These are phyloP conservation scores for Deilephila elpenor DNA, from an alignment of 2,888 invertebrate genomes.

Conservation along the genomic window DNA sequence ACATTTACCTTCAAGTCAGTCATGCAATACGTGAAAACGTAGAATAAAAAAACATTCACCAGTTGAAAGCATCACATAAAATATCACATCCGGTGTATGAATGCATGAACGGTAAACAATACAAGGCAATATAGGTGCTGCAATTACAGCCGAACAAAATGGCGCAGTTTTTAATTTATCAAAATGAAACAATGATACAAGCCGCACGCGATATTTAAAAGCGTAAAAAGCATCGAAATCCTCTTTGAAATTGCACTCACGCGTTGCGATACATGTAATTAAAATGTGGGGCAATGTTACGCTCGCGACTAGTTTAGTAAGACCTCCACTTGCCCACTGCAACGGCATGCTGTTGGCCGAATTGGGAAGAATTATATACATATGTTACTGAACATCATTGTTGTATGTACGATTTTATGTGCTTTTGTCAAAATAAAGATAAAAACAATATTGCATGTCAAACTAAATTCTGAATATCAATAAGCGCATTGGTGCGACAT, in stretches of 20 bases:
- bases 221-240: slow-evolving; percentile 63
- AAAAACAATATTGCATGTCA: too few relatives aligned
- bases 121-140: not conserved
- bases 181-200: slow-evolving; percentile 20
- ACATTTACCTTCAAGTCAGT: too few relatives aligned
- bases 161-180: slow-evolving; percentile 22
- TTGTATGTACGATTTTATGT: not conserved
- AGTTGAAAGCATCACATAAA: not conserved
- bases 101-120: not conserved
- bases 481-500: too few relatives aligned
- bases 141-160: slow-evolving; percentile 35
- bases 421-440: too few relatives aligned
- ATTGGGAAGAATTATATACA: not conserved
- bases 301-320: slow-evolving; percentile 43
- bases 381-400: not conserved
- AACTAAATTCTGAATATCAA: too few relatives aligned
- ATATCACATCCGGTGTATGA: not conserved
- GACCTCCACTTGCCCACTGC: slow-evolving; percentile 42
- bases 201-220: slow-evolving; percentile 40
- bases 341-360: not conserved
- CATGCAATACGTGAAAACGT: not conserved
- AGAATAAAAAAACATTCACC: not conserved
- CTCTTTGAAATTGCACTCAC: slow-evolving; percentile 70
- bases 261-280: slow-evolving; percentile 77
- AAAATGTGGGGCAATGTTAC: slow-evolving; percentile 71